phyloP scores from a whole-genome alignment of 2,113 vertebrate species.

The Neofelis nebulosa region DNA sequence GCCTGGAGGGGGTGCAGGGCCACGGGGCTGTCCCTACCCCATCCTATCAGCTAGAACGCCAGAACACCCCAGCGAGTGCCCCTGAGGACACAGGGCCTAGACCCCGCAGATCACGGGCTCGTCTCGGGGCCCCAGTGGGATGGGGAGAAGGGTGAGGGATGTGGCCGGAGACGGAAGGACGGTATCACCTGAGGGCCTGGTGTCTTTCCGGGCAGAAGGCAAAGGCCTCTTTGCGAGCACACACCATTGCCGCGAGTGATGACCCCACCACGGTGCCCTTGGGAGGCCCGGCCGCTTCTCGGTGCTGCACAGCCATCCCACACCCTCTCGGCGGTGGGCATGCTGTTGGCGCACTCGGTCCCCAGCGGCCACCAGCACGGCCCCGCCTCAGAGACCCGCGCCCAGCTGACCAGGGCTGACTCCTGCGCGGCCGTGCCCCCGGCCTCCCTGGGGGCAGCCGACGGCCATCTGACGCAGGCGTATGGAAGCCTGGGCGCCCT shows the following conservation, averaged over 20 bases:
- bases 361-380: background rate
- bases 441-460: background rate
- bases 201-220: background rate
- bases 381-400: background rate
- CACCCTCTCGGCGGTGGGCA: background rate
- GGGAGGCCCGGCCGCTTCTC: background rate
- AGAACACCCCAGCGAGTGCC: fast-evolving
- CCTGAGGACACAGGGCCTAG: background rate
- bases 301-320: no score
- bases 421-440: background rate
- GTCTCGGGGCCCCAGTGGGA: background rate
- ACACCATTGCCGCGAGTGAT: no score
- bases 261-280: background rate
- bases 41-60: background rate
- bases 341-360: background rate
- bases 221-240: background rate
- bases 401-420: background rate
- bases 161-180: background rate
- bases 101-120: background rate
- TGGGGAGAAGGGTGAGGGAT: background rate
- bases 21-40: background rate
- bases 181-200: background rate
- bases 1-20: background rate
- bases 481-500: background rate
- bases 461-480: fast-evolving